Base-by-base conservation (phyloP, 1,140 invertebrate species). In the Drosophila nasuta region DNA sequence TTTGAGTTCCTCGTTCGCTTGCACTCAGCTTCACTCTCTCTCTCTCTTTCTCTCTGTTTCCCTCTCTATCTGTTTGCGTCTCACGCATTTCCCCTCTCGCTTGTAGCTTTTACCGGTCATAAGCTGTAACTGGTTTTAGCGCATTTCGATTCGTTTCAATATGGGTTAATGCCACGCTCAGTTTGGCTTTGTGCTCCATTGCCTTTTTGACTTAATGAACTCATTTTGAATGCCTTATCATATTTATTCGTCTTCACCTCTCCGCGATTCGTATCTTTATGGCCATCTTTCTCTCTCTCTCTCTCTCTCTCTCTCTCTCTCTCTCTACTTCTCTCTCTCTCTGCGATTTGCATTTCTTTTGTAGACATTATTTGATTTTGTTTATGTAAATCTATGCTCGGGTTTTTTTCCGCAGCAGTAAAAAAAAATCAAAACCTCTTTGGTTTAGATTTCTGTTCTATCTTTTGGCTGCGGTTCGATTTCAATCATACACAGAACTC, bases 151-250 rank as follows among this genome's bases (percentile, higher is more conserved):
- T 57, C 67, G 11, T 46, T 67, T 57, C 49, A 51, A 83, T 71
- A 85, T 81, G 54, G 78, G 82, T 78, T 86, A 86, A 81, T 85
- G 69, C 77, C 81, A 71, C 68, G 62, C 77, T 70, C 54, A 69
- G 56, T 58, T 72, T 65, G 60, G 73, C 49, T 63, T 64, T 71
- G 46, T 64, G 57, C 38, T 64, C 59, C 60, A 71, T 64, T 73
- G 68, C 59, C 68, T 66, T 67, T 77, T 49, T 46, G 73, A 77
- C 62, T 71, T 62, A 67, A 75, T 86, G 79, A 87, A 87, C 85
- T 75, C 67, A 79, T 72, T 83, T 87, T 77, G 20, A 57, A 62
- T 63, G 45, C 70, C 72, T 69, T 77, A 70, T 76, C 52, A 69
- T 79, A 65, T 79, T 82, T 82, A 67, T 82, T 66, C 54, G 35